Evolutionary conservation across 2,797 vertebrate species (phyloP), one percentile per base, ranked within the genome.

Genomic region (Lophius americanus): DNA sequence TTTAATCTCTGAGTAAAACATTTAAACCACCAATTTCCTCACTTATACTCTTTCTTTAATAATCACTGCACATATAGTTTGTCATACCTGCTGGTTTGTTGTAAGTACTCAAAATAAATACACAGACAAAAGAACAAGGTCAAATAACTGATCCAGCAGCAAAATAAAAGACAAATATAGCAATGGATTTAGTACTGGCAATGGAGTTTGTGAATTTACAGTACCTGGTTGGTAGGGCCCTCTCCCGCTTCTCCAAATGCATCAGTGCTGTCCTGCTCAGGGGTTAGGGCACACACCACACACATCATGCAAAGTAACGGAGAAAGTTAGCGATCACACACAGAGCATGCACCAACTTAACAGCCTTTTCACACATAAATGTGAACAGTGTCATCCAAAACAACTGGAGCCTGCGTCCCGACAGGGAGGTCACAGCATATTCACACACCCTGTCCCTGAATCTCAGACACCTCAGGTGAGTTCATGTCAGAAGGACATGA

Each of bases 191-290:
- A 85, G 85, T 85, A 84, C 83, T 77, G 76, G 80, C 75, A 70
- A 89, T 89, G 83, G 84, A 66, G 66, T 23, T 78, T 85, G 75
- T 88, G 79, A 84, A 76, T 83, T 86, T 91, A 80, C 86, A 92
- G 91, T 99, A 99, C 98, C 98, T 99, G 96, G 93, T 96, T 94
- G 95, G 95, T 93, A 91, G 95, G 94, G 94, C 92, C 95, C 96
- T 96, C 94, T 98, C 96, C 97, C 96, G 96, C 95, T 94, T 95
- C 95, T 96, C 95, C 96, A 95, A 95, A 96, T 96, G 96, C 97
- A 98, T 98, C 98, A 99, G 94, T 98, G 95, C 93, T 97, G 95
- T 95, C 96, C 92, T 98, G 97, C 96, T 97, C 95, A 95, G 92
- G 90, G 92, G 94, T 99, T 97, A 98, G 95, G 94, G 94, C 94